Conservation (phyloP, 2,113 vertebrate species). For the Lonchura striata region DNA sequence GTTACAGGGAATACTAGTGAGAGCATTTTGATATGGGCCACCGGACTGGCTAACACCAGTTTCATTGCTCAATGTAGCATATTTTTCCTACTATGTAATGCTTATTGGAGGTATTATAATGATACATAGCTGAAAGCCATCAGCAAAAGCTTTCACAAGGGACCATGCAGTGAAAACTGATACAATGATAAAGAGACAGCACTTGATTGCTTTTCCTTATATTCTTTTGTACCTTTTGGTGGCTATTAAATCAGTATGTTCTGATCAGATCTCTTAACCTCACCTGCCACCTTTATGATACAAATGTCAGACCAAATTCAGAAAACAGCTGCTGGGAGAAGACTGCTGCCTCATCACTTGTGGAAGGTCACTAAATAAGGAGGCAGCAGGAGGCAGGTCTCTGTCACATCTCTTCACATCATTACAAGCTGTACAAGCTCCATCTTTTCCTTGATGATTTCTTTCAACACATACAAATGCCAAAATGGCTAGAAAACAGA, state of each 20-base stretch:
- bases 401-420: neutral
- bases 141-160: conserved; percentile 32
- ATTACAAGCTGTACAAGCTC: neutral
- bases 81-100: conserved; percentile 45
- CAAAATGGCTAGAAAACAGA: conserved; percentile 4
- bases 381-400: neutral
- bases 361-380: neutral
- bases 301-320: neutral
- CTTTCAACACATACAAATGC: neutral
- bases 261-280: conserved; percentile 8
- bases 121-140: conserved; percentile 46
- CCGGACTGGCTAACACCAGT: neutral
- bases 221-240: neutral
- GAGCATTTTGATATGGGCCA: conserved; percentile 26
- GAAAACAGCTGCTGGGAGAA: conserved; percentile 19
- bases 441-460: neutral
- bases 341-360: neutral
- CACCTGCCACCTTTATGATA: neutral
- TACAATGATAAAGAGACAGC: conserved; percentile 46
- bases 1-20: neutral
- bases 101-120: conserved; percentile 27
- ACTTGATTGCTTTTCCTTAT: conserved; percentile 44
- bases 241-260: neutral
- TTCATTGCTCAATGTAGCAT: conserved; percentile 32
- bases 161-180: neutral